Conservation (phyloP, 2,113 vertebrate genomes). For the Lophochroa leadbeateri region DNA sequence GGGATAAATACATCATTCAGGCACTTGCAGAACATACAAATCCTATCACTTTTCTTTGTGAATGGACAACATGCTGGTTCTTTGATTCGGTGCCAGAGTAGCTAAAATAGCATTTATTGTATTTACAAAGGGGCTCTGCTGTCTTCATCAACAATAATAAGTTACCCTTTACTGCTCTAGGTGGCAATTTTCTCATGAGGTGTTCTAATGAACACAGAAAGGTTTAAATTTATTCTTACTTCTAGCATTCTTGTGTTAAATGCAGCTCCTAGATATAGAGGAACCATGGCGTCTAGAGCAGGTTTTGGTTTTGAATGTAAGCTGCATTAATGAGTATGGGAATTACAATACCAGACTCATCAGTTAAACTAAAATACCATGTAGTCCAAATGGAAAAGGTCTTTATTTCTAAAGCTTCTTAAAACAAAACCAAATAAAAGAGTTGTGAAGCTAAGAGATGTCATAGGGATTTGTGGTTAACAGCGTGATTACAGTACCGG, state of each 20-base stretch:
- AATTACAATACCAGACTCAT: background rate
- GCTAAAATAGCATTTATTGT: background rate
- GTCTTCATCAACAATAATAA: background rate
- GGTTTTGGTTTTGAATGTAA: background rate
- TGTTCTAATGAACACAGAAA: slow-evolving; percentile 1
- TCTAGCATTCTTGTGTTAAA: background rate
- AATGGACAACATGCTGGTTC: background rate
- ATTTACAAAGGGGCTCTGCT: background rate
- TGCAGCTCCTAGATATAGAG: background rate
- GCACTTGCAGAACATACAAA: background rate
- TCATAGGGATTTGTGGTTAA: background rate
- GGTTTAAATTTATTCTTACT: background rate
- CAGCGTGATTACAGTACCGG: background rate
- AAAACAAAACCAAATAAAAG: background rate
- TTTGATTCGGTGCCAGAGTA: background rate
- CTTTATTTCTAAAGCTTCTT: slow-evolving; percentile 5
- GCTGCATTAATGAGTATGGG: background rate
- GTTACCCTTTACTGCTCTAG: background rate
- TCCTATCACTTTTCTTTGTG: background rate
- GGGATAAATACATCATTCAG: background rate
- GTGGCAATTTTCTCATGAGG: slow-evolving; percentile 9
- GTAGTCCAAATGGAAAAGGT: background rate
- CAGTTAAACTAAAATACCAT: background rate
- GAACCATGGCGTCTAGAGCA: background rate
- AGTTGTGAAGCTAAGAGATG: background rate